Evolutionary conservation across 2,888 invertebrate species (phyloP), one percentile per base, ranked within the genome.

Genomic region (Cetonia aurata): DNA sequence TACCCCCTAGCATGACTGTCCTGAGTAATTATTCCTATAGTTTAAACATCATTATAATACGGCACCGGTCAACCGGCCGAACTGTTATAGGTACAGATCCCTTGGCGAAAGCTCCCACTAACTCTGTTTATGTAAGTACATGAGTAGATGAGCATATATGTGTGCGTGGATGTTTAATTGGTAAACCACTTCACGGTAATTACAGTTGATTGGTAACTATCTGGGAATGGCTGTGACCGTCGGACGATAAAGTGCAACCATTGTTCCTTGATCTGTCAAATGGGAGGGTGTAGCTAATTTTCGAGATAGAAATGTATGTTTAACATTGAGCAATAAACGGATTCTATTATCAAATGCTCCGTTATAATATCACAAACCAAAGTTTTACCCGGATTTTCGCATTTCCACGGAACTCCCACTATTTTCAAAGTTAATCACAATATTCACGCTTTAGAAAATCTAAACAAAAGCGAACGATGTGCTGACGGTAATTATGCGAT

Each of bases 141-240:
- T 37, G 57, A n/a, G 57, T 8, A 13, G 31, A n/a, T 42, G 41
- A 10, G 57, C 8, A 15, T 50, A 53, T 44, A 10, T 15, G 56
- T 46, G 46, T 46, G 46, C 42, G 42, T 44, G 25, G 31, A 59
- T 72, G 72, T 74, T 76, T 77, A 77, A 77, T 77, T 76, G 75
- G 77, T 74, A 74, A 75, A 74, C 77, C 75, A 76, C 75, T 76
- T 74, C 72, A 72, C 72, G 69, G 72, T 73, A 75, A 76, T 77
- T 77, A 77, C 67, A 69, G 73, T 57, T 74, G 75, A 76, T 77
- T 76, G 73, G 71, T 69, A 66, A 52, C 46, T 57, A 15, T 65
- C 50, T 46, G 60, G 60, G 46, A 60, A 60, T 46, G 13, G 48
- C 60, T 48, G 19, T 57, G 19, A 25, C 57, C 57, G 42, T 42